Evolutionary conservation across 2,113 vertebrate species (phyloP), one percentile per base, ranked within the genome.

Genomic region (Aegypius monachus): DNA sequence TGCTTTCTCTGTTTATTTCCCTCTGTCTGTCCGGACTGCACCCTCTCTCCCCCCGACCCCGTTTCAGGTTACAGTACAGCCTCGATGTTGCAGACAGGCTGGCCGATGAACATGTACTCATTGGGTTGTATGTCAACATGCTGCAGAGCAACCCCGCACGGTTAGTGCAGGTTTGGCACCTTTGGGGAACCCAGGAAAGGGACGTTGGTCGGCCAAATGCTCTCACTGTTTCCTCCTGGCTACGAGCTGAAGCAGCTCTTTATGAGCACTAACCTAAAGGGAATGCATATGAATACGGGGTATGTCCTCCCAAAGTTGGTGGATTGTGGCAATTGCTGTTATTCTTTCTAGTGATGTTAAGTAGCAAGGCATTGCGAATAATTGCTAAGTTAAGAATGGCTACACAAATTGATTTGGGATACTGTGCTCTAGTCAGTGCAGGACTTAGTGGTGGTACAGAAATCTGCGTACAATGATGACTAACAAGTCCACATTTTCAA

Each of bases 31-130:
- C 93, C 20, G 97, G 95, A 95, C 87, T 14, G 26, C 75, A 21
- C 90, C 95, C 48, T 96, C 72, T 97, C 88, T 94, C 77, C 70
- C 98, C 98, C 97, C 48, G 81, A 52, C 98, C 96, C 98, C 61
- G 59, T 98, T 99, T 61, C 98, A 99, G 99, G 99, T 98, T 99
- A 92, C 99, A 99, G 97, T 99, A 99, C 99, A 99, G 99, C 98
- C 98, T 99, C 53, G 99, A 99, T 97, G 99, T 99, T 98, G 99
- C 99, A 93, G 99, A 99, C 99, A 99, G 99, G 98, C 99, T 99
- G 96, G 99, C 99, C 83, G 99, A 99, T 97, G 99, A 99, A 99
- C 99, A 99, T 98, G 98, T 99, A 96, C 99, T 99, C 98, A 99
- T 99, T 97, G 99, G 99, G 97, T 96, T 99, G 90, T 99, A 99